phyloP scores from a whole-genome alignment of 2,113 vertebrate species.

The Perca flavescens region DNA sequence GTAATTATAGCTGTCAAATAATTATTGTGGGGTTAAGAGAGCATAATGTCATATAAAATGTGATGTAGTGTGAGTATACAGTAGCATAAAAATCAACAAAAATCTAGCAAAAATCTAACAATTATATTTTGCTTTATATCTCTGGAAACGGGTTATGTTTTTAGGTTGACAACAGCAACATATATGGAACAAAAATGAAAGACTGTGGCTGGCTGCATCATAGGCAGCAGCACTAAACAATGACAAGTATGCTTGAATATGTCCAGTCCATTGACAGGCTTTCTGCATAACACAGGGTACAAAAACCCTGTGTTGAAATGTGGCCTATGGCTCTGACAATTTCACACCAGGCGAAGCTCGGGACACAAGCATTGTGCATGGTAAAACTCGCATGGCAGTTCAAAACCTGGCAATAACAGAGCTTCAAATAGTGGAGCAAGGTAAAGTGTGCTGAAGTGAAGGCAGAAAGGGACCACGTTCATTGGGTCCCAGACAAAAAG shows the following conservation, averaged over 20 bases:
- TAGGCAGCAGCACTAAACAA: slow-evolving; percentile 14
- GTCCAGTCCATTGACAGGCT: slow-evolving; percentile 14
- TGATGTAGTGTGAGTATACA: not conserved
- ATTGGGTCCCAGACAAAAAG: slow-evolving; percentile 40
- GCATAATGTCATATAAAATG: not conserved
- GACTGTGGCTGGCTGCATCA: not conserved
- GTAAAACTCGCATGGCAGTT: slow-evolving; percentile 78
- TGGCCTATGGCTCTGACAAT: slow-evolving; percentile 63
- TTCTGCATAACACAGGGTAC: slow-evolving; percentile 27
- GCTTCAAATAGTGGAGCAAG: slow-evolving; percentile 63
- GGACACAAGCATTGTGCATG: slow-evolving; percentile 55
- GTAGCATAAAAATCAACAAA: too few relatives aligned
- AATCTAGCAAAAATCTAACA: not conserved
- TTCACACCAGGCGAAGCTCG: slow-evolving; percentile 61
- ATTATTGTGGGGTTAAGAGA: not conserved
- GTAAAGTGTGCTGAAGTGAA: slow-evolving; percentile 69
- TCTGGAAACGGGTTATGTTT: slow-evolving; percentile 4
- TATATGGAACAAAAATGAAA: slow-evolving; percentile 10
- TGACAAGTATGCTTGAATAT: not conserved
- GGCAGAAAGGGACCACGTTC: slow-evolving; percentile 56
- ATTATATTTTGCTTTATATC: not conserved
- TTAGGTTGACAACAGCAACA: not conserved
- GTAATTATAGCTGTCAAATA: not conserved
- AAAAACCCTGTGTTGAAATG: slow-evolving; percentile 32
- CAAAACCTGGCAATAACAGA: slow-evolving; percentile 75